Base-by-base conservation (phyloP, 2,888 invertebrate genomes). In the Neocrepidodera transversa region DNA sequence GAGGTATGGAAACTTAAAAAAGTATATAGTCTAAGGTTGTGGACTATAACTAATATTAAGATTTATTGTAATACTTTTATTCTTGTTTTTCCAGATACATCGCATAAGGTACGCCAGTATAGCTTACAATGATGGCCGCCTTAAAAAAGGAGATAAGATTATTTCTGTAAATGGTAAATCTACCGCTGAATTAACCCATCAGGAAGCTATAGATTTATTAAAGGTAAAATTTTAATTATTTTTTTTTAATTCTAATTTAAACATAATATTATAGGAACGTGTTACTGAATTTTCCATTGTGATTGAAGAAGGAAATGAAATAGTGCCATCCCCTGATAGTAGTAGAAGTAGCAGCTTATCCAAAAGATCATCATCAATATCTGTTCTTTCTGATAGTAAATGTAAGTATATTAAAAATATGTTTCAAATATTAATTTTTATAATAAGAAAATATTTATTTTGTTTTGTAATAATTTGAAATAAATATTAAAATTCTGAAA, bases 141-240 rank as follows among this genome's bases (percentile, higher is more conserved):
- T 96, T 45, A 90, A 91, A 77, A 88, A 92, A 74, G 95, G 95
- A 11, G 93, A 94, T 75, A 88, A 93, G 78, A 89, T 97, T 64
- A 82, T 93, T 68, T 92, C 93, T 69, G 94, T 96, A 68, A 96
- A 96, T 77, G 94, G 94, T 38, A 86, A 86, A 76, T 86, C 85
- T 71, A 91, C 95, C 83, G 83, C 88, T 66, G 93, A 91, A 47
- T 82, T 95, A 59, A 93, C 92, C 30, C 95, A 96, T 78, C 86
- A 89, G 35, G 91, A 95, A 78, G 94, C 95, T 68, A 87, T 94
- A 69, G 86, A 90, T 69, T 88, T 94, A 70, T 85, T 96, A 43
- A 95, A 95, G 86, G 92, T 92, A 80, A 58, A n/a, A 10, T 35
- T 20, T 35, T 16, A 17, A 2, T 5, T 13, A 6, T 18, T 23